Evolutionary conservation across 2,888 invertebrate genomes (phyloP), one percentile per base, ranked within the genome.

Genomic region (Hemaris fuciformis): DNA sequence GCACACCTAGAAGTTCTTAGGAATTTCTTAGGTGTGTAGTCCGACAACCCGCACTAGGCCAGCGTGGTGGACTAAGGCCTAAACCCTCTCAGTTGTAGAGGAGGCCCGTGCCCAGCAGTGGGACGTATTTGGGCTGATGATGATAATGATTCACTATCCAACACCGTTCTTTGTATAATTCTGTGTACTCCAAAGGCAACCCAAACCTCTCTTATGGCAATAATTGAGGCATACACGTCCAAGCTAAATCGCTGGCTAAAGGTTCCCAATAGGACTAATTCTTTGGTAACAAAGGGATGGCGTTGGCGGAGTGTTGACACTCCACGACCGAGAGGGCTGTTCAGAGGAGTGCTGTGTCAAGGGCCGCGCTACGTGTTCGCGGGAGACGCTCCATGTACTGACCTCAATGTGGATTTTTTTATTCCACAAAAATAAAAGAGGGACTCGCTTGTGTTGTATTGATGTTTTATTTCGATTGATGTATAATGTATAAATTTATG

Each of bases 181-280:
- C n/a, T n/a, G n/a, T n/a, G n/a, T n/a, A n/a, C n/a, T n/a, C n/a
- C 45, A 22, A 23, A 45, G 10, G 45, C 13, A n/a, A 15, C n/a
- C 5, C 13, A 41, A 5, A n/a, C n/a, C n/a, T n/a, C n/a, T n/a
- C n/a, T n/a, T n/a, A 5, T 22, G 13, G 45, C 23, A 13, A 22
- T 22, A 53, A 53, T 53, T 53, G 31, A 31, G 31, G 3, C 18
- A 18, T 18, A 15, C 1, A 31, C 27, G 7, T n/a, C n/a, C n/a
- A n/a, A n/a, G 18, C 53, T 18, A 31, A 53, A 53, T 31, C 53
- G 53, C 1, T 6, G 18, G 27, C 46, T n/a, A 23, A 69, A 67
- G 68, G 68, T 68, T 70, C 59, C 64, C 70, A 67, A 70, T 68
- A 67, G 65, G 63, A 62, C 62, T 63, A 59, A 68, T 68, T 31